Percentiles rank a stretch among this genome's conserved stretches.
Conservation (phyloP, 2,113 vertebrate genomes). For the Sula dactylatra region DNA sequence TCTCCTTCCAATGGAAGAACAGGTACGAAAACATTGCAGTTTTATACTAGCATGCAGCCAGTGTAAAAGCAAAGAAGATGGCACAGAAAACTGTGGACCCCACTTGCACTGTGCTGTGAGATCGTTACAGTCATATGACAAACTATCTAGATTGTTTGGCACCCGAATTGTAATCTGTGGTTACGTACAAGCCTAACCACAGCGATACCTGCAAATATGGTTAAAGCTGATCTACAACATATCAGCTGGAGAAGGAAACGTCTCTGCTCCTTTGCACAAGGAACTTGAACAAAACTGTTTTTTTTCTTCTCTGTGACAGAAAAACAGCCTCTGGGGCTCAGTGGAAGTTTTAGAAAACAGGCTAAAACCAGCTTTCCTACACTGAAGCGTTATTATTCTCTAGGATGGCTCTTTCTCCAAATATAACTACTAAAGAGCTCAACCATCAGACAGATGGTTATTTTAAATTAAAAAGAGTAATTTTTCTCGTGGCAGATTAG, state of each 20-base stretch:
- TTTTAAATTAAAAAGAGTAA: neutral
- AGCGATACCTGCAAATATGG: slow-evolving; percentile 17
- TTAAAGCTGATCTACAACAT: neutral
- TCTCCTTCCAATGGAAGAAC: neutral
- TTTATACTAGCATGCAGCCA: neutral
- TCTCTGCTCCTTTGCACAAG: neutral
- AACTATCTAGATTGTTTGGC: slow-evolving; percentile 1
- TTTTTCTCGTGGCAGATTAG: neutral
- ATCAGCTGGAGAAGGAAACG: neutral
- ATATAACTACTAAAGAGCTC: neutral
- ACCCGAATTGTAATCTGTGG: neutral
- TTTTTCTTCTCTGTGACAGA: neutral
- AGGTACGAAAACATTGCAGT: neutral
- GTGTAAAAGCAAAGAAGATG: neutral
- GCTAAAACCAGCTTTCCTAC: neutral
- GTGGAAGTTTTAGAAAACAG: neutral
- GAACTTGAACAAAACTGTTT: slow-evolving; percentile 15
- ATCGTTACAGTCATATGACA: neutral
- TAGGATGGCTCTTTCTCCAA: neutral
- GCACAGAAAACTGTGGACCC: neutral
- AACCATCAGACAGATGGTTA: neutral
- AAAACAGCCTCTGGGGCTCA: neutral
- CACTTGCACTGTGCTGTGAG: neutral
- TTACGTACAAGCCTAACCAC: neutral
- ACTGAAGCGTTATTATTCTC: neutral